A percentile compares a stretch with the other conserved stretches of the same genome.
These are phyloP conservation scores for Agrypnus murinus DNA, from an alignment of 2,888 invertebrate genomes.

Conservation along the genomic window DNA sequence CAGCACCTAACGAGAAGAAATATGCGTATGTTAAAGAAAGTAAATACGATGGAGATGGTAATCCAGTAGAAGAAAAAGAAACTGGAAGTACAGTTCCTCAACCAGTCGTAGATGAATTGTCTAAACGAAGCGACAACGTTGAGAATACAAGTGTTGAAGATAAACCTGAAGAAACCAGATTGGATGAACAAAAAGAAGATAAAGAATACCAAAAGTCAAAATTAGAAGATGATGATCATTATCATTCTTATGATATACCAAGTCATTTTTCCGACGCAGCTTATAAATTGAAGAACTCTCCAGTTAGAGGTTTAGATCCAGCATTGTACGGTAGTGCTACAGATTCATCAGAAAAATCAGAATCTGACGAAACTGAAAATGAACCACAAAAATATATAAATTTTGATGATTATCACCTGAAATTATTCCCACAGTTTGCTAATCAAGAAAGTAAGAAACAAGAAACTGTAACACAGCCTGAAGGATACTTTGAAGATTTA, in stretches of 20 bases:
- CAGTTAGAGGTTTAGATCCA: conserved; percentile 53
- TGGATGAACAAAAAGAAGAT: conserved; percentile 36
- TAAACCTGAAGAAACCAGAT: conserved; percentile 44
- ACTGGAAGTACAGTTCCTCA: conserved; percentile 67
- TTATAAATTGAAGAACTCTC: conserved; percentile 52
- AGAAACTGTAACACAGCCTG: conserved; percentile 71
- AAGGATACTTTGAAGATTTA: conserved; percentile 54
- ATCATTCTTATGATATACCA: conserved; percentile 62
- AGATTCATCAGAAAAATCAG: conserved; percentile 30
- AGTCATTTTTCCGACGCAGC: conserved; percentile 62
- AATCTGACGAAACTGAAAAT: conserved; percentile 25
- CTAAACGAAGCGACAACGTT: conserved; percentile 16
- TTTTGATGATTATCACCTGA: conserved; percentile 71
- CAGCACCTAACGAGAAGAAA: conserved; percentile 81
- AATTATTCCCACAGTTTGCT: conserved; percentile 69
- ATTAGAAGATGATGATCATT: conserved; percentile 57
- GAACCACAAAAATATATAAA: conserved; percentile 64
- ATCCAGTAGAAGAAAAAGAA: conserved; percentile 72
- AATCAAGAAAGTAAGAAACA: conserved; percentile 66
- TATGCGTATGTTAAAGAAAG: conserved; percentile 80
- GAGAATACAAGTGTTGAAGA: conserved; percentile 62
- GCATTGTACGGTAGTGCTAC: conserved; percentile 55
- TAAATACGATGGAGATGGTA: conserved; percentile 77
- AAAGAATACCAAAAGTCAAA: conserved; percentile 46
- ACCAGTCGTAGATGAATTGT: conserved; percentile 45